phyloP scores from a whole-genome alignment of 2,797 vertebrate species.

The Podarcis lilfordi region DNA sequence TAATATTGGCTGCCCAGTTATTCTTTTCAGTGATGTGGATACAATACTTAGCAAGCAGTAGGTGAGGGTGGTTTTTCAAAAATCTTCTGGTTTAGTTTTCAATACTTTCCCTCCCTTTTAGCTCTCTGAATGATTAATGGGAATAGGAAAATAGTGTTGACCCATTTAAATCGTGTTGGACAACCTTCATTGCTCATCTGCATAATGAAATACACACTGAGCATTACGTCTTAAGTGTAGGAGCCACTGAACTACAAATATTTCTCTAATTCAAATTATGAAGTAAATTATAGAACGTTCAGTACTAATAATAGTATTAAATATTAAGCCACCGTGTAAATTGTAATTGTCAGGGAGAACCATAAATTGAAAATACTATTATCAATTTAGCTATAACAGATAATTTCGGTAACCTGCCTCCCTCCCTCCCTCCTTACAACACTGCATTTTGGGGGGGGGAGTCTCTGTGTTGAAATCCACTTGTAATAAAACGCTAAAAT shows the following conservation, averaged over 20 bases:
- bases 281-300: conserved; percentile 75
- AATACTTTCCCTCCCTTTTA: conserved; percentile 39
- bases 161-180: conserved; percentile 82
- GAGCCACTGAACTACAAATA: conserved; percentile 73
- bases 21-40: conserved; percentile 40
- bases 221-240: conserved; percentile 66
- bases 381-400: conserved; percentile 66
- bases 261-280: conserved; percentile 77
- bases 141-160: conserved; percentile 82
- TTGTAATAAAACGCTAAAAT: conserved; percentile 59
- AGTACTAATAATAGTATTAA: conserved; percentile 75
- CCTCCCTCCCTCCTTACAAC: conserved; percentile 18
- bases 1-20: conserved; percentile 10
- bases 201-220: conserved; percentile 79
- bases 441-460: conserved; percentile 31
- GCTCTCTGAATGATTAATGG: conserved; percentile 80
- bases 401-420: conserved; percentile 57
- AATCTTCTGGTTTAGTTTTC: conserved; percentile 72
- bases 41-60: conserved; percentile 27
- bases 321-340: conserved; percentile 73
- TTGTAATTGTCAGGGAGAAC: conserved; percentile 73
- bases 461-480: conserved; percentile 54
- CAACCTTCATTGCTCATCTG: conserved; percentile 77
- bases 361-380: conserved; percentile 71
- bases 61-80: conserved; percentile 49